Base-by-base conservation (phyloP, 1,140 invertebrate species). In the Drosophila mojavensis region DNA sequence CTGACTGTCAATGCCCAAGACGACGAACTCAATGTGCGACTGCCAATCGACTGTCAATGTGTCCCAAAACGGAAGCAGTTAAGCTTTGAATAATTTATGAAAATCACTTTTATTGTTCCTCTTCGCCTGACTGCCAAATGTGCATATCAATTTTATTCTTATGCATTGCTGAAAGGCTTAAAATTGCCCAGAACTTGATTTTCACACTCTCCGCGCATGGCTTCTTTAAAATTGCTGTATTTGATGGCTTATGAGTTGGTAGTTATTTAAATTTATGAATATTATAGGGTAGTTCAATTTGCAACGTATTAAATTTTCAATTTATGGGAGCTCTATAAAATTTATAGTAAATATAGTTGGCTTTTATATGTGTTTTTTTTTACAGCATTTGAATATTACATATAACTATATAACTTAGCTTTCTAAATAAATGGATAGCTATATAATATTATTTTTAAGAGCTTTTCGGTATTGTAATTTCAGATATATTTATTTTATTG, bases 21-120 rank as follows among this genome's bases (percentile, higher is more conserved):
- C 30, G 56, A 51, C 51, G 28, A 41, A 53, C 55, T 61, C 64
- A 60, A 67, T 68, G 13, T 63, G 41, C 51, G 59, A 47, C 36
- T 53, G 58, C 6, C 75, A 75, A 61, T 68, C 62, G 47, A 43
- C 17, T 24, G 20, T 24, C 20, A 24, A 24, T 24, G 56, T 75
- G 45, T 51, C 76, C 78, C 75, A 86, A 83, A 88, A 88, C 83
- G 83, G 83, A 88, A 88, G 83, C 83, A 86, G 79, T 86, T 78
- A 74, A 63, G 84, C 83, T 88, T 89, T 88, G 83, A 88, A 88
- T 89, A 88, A 88, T 88, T 80, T 88, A 88, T 88, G 77, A 88
- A 83, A 75, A 89, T 78, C 72, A 67, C 45, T 72, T 60, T 59
- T 70, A 24, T 71, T 71, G 24, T 41, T 71, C 24, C 43, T 47